Conservation (phyloP, 2,888 invertebrate species). For the Ctena decussata region DNA sequence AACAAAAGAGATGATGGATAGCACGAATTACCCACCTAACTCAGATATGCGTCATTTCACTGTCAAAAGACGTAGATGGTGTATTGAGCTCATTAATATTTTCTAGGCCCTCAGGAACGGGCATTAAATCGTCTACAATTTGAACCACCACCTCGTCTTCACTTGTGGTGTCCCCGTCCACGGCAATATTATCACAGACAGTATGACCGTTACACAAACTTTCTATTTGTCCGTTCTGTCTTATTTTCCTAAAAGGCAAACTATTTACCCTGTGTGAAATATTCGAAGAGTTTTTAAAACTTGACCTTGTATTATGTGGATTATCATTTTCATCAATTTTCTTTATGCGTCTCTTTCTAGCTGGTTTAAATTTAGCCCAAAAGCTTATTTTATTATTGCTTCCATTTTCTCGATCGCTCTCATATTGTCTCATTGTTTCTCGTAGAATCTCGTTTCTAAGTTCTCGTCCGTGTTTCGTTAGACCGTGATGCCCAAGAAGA, state of each 20-base stretch:
- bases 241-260: not conserved
- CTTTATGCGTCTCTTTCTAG: not conserved
- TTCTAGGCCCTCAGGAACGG: not conserved
- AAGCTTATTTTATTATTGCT: not conserved
- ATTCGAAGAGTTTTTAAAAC: not conserved
- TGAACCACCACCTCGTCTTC: not conserved
- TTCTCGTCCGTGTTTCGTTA: constrained; percentile 33
- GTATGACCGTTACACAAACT: not conserved
- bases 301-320: not conserved
- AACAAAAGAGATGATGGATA: too few species aligned
- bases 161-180: not conserved
- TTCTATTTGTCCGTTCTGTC: not conserved
- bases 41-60: constrained; percentile 1
- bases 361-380: not conserved
- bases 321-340: not conserved
- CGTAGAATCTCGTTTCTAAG: constrained; percentile 43
- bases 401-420: not conserved
- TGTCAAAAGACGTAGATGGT: not conserved
- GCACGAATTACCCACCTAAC: too few species aligned
- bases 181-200: constrained; percentile 7
- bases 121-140: not conserved
- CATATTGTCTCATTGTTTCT: constrained; percentile 8
- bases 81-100: not conserved
- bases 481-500: constrained; percentile 43
- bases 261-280: not conserved